Conservation (phyloP, 2,113 vertebrate genomes). For the Ceyx margarethae region DNA sequence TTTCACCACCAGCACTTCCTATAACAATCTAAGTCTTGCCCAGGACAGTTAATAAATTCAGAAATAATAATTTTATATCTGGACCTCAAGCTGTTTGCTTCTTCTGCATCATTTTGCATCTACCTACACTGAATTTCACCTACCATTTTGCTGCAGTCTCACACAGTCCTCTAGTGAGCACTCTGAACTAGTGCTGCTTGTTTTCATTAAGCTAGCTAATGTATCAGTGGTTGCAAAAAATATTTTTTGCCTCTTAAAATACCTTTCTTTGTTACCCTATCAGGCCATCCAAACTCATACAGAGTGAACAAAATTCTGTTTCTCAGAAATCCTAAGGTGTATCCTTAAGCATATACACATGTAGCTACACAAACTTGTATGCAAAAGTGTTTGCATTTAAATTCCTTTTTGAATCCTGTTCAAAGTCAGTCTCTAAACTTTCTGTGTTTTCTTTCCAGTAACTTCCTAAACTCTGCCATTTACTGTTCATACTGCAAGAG, state of each 20-base stretch:
- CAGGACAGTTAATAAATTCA: not conserved
- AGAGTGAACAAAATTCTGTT: not conserved
- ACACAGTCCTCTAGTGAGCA: not conserved
- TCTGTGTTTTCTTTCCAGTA: conserved; percentile 10
- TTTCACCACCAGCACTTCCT: not conserved
- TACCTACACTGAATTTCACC: not conserved
- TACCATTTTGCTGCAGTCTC: not conserved
- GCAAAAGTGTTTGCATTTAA: no score
- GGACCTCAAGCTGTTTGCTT: not conserved
- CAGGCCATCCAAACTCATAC: not conserved
- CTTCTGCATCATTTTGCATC: not conserved
- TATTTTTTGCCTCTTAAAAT: not conserved
- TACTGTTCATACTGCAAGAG: not conserved
- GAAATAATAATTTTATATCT: not conserved
- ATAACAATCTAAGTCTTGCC: not conserved
- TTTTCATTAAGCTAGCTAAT: no score
- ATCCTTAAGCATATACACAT: rapidly evolving
- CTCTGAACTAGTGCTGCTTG: no score
- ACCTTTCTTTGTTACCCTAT: not conserved
- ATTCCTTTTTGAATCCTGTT: not conserved
- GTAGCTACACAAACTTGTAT: not conserved
- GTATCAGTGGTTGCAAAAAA: not conserved
- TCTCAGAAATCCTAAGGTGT: not conserved
- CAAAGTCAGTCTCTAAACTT: not conserved
- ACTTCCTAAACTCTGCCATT: not conserved